Evolutionary conservation across 2,113 vertebrate species (phyloP).

Genomic region (Neoarius graeffei): DNA sequence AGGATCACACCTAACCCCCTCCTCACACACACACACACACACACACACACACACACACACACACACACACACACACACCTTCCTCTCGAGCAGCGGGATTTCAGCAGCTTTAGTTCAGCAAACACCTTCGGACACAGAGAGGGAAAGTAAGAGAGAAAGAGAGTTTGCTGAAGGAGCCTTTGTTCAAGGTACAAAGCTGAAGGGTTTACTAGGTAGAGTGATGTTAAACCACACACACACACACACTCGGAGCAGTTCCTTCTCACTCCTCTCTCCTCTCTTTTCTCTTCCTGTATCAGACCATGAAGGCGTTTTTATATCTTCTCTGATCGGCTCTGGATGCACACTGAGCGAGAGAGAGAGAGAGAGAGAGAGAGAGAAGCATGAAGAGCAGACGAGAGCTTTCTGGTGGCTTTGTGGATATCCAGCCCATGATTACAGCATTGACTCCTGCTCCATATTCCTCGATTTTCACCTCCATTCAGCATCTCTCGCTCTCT

Average conservation of each 20-base stretch:
- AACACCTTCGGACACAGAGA: constrained; percentile 94
- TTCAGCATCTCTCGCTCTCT: constrained; percentile 15
- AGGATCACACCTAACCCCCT: constrained; percentile 88
- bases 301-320: background rate
- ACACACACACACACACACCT: constrained; percentile 53
- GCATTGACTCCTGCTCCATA: constrained; percentile 9
- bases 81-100: constrained; percentile 88
- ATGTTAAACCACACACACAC: constrained; percentile 86
- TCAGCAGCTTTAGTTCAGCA: constrained; percentile 97
- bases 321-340: background rate
- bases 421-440: constrained; percentile 26
- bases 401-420: constrained; percentile 29
- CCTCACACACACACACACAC: constrained; percentile 78
- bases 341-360: background rate
- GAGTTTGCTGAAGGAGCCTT: constrained; percentile 93
- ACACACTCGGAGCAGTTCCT: background rate
- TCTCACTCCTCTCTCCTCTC: background rate
- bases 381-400: constrained; percentile 2
- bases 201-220: constrained; percentile 89
- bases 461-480: constrained; percentile 8
- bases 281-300: background rate
- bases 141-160: constrained; percentile 70
- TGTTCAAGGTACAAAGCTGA: constrained; percentile 84
- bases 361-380: background rate
- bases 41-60: too few species aligned